These are phyloP conservation scores for Lophotis ruficrista DNA, from an alignment of 2,113 vertebrate species.

Conservation along the genomic window DNA sequence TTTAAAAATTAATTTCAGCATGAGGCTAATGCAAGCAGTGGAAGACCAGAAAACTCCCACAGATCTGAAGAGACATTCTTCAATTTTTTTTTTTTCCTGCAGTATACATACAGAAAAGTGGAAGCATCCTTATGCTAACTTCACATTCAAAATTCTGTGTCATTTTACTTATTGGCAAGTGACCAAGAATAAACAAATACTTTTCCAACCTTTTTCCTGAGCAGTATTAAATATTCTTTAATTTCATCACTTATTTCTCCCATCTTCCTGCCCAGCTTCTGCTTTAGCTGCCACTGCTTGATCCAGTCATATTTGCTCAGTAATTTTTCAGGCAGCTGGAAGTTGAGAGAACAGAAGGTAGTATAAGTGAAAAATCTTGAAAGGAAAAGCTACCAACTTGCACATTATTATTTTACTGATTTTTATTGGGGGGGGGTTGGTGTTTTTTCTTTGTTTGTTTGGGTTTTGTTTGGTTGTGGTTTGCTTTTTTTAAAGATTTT, in stretches of 20 bases:
- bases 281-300: constrained; percentile 84
- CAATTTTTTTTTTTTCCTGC: neutral
- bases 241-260: constrained; percentile 74
- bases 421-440: no score
- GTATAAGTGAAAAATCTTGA: neutral
- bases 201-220: constrained; percentile 83
- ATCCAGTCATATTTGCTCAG: constrained; percentile 83
- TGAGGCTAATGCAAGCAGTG: neutral
- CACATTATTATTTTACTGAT: neutral
- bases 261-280: constrained; percentile 69
- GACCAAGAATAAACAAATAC: neutral
- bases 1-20: neutral
- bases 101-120: neutral
- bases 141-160: neutral
- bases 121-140: neutral
- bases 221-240: constrained; percentile 81
- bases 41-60: neutral
- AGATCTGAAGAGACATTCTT: neutral
- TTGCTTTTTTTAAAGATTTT: neutral
- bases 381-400: neutral
- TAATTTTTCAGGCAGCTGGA: constrained; percentile 85
- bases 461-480: no score
- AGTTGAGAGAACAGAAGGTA: constrained; percentile 17
- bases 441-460: no score
- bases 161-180: neutral